phyloP scores from a whole-genome alignment of 2,113 vertebrate species.

The Panthera uncia region DNA sequence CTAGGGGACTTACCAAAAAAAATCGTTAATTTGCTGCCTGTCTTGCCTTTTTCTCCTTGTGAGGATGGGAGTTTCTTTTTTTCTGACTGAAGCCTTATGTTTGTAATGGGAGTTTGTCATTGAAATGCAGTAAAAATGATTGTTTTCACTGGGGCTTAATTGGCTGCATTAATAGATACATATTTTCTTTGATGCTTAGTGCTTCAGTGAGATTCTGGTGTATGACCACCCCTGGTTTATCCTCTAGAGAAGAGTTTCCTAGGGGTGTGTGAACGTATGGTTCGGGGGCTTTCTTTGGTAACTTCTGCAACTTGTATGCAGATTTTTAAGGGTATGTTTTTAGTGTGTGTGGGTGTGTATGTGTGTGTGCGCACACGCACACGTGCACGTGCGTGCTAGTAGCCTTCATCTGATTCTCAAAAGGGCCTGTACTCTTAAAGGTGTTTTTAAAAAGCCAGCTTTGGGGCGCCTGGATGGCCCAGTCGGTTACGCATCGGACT shows the following conservation, averaged over 20 bases:
- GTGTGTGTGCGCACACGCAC: neutral
- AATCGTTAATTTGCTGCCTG: neutral
- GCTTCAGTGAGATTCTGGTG: neutral
- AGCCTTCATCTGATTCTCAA: neutral
- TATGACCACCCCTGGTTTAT: neutral
- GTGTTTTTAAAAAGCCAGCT: neutral
- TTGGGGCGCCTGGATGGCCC: no score
- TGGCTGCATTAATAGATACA: constrained; percentile 18
- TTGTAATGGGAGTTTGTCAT: constrained; percentile 20
- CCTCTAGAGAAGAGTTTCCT: constrained; percentile 16
- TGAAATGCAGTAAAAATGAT: constrained; percentile 34
- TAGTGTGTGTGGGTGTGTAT: neutral
- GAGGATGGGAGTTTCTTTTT: constrained; percentile 28
- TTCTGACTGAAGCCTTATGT: constrained; percentile 7
- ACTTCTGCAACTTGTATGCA: constrained; percentile 38
- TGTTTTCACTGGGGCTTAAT: neutral
- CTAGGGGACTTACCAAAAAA: neutral
- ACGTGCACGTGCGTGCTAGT: neutral
- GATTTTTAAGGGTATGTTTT: constrained; percentile 12
- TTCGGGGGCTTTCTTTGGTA: constrained; percentile 37
- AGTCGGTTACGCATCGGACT: no score
- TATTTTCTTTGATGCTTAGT: constrained; percentile 59
- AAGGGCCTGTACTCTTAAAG: neutral
- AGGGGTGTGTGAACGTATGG: neutral
- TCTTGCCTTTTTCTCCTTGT: neutral